A percentile compares a stretch with the other conserved stretches of the same genome.
These are phyloP conservation scores for Pseudorhombus dupliciocellatus DNA, from an alignment of 2,113 vertebrate genomes.

Conservation along the genomic window DNA sequence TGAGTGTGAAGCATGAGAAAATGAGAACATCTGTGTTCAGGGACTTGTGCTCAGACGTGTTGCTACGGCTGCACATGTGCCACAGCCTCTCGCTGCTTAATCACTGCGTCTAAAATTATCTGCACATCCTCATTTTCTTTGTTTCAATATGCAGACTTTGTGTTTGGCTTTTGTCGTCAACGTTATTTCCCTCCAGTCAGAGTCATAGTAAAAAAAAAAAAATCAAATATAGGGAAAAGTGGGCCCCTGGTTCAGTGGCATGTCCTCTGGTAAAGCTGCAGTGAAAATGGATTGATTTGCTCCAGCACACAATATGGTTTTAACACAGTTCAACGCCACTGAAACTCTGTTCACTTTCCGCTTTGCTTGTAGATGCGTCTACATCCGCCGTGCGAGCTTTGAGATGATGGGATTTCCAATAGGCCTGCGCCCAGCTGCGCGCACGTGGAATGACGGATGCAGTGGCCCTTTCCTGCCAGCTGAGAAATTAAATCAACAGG, in stretches of 20 bases:
- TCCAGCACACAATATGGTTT: conserved; percentile 28
- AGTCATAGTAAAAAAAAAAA: not conserved
- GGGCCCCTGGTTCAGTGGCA: conserved; percentile 29
- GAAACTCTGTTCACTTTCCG: conserved; percentile 12
- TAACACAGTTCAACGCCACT: conserved; percentile 20
- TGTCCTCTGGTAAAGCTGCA: conserved; percentile 38
- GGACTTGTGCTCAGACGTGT: not conserved
- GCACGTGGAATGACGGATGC: conserved; percentile 23
- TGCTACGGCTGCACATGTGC: not conserved
- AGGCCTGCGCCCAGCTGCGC: not conserved
- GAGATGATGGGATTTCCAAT: conserved; percentile 35
- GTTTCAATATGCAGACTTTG: conserved; percentile 14
- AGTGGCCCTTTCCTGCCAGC: not conserved
- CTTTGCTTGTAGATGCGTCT: conserved; percentile 16
- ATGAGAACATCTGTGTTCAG: not conserved
- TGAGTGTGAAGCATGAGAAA: not conserved
- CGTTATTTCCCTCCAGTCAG: conserved; percentile 29
- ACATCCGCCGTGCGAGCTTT: conserved; percentile 16
- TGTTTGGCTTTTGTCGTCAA: conserved; percentile 26
- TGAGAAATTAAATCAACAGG: conserved; percentile 19
- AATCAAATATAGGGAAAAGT: conserved; percentile 9
- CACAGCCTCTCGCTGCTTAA: conserved; percentile 26
- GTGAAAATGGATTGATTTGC: conserved; percentile 56
- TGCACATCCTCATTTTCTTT: conserved; percentile 15
- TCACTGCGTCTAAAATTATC: conserved; percentile 30